Percentiles rank a stretch among this genome's conserved stretches.
Conservation (phyloP, 92 coral and sea anemone genomes). For the Chrysogorgia sp. region DNA sequence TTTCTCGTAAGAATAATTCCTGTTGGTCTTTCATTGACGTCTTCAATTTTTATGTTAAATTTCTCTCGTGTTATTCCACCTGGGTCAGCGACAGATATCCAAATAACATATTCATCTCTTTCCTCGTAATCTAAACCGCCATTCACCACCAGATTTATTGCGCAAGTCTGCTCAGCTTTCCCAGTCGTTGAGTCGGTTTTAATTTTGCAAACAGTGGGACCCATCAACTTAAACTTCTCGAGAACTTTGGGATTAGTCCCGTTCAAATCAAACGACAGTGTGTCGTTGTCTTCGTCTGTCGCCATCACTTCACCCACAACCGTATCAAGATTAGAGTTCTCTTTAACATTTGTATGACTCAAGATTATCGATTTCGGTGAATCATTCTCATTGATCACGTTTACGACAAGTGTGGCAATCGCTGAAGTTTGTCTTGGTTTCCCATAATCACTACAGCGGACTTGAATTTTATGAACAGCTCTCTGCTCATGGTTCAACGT, state of each 20-base stretch:
- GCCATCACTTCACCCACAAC: slow-evolving; percentile 74
- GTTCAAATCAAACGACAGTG: slow-evolving; percentile 65
- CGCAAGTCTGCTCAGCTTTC: slow-evolving; percentile 62
- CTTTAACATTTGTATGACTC: slow-evolving; percentile 65
- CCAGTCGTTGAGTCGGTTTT: background rate
- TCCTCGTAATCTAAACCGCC: slow-evolving; percentile 74
- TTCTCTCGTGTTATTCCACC: slow-evolving; percentile 56
- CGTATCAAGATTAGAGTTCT: slow-evolving; percentile 72
- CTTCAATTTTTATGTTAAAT: slow-evolving; percentile 44
- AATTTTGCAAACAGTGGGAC: slow-evolving; percentile 23
- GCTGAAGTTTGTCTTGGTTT: slow-evolving; percentile 58
- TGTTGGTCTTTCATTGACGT: slow-evolving; percentile 80
- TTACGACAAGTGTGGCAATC: background rate
- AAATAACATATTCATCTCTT: slow-evolving; percentile 50
- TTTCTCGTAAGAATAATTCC: slow-evolving; percentile 62
- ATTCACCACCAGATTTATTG: slow-evolving; percentile 63
- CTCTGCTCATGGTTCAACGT: slow-evolving; percentile 67
- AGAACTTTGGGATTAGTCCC: slow-evolving; percentile 66
- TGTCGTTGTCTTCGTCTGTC: slow-evolving; percentile 80
- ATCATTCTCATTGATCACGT: slow-evolving; percentile 75
- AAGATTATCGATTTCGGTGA: slow-evolving; percentile 70
- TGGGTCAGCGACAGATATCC: slow-evolving; percentile 71
- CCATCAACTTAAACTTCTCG: slow-evolving; percentile 55
- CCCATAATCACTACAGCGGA: slow-evolving; percentile 80
- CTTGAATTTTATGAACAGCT: slow-evolving; percentile 64